phyloP scores from a whole-genome alignment of 1,140 invertebrate genomes.

The Aphis gossypii region DNA sequence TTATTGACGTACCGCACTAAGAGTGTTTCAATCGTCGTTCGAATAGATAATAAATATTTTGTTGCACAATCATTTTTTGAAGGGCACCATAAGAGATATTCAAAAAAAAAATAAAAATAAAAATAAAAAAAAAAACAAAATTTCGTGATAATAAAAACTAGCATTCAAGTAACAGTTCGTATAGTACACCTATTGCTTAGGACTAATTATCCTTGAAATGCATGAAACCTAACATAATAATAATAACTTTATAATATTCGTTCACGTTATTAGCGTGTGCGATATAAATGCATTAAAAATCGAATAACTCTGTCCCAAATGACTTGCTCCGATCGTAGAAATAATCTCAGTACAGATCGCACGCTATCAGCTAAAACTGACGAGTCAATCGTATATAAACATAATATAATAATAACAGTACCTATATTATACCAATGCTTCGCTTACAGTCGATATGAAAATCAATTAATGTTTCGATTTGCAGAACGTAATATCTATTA shows the following conservation, averaged over 20 bases:
- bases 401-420: too few relatives aligned
- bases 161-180: neutral
- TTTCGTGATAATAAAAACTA: neutral
- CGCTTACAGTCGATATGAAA: neutral
- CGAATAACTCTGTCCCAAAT: neutral
- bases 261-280: neutral
- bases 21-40: neutral
- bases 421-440: neutral
- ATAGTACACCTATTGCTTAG: neutral
- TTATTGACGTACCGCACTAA: neutral
- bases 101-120: neutral
- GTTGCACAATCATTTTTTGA: constrained; percentile 19
- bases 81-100: constrained; percentile 1
- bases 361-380: neutral
- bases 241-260: neutral
- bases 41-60: neutral
- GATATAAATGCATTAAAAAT: neutral
- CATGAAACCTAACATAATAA: neutral
- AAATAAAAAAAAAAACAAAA: neutral
- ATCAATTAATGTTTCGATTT: neutral
- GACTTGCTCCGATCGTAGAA: neutral
- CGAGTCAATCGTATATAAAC: neutral
- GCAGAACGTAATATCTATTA: too few relatives aligned
- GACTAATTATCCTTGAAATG: neutral
- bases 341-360: constrained; percentile 17